A percentile compares a stretch with the other conserved stretches of the same genome.
These are phyloP conservation scores for Drosophila suboccidentalis DNA, from an alignment of 2,888 invertebrate species.

Conservation along the genomic window DNA sequence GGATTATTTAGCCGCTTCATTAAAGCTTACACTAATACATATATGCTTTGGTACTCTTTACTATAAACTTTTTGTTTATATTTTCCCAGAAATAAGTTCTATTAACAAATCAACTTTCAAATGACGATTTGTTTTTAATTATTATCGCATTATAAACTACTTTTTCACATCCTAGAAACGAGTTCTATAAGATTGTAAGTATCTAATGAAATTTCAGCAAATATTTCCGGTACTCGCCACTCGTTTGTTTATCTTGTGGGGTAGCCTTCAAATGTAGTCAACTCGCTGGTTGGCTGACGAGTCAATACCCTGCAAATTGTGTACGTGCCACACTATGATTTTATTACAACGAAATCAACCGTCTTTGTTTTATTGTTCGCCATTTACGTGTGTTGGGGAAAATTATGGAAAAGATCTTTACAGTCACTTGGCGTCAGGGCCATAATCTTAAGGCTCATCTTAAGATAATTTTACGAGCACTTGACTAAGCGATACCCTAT, in stretches of 20 bases:
- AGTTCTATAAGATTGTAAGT: background rate
- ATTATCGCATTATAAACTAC: background rate
- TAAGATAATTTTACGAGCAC: constrained; percentile 30
- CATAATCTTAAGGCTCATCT: constrained; percentile 20
- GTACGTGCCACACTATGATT: constrained; percentile 22
- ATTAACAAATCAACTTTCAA: too few relatives aligned
- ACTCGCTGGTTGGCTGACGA: constrained; percentile 6
- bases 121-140: background rate
- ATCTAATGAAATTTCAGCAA: background rate
- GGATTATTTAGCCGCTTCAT: background rate
- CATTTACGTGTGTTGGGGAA: constrained; percentile 41
- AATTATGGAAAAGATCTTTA: constrained; percentile 24
- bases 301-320: constrained; percentile 20
- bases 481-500: constrained; percentile 23
- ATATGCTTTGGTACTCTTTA: too few relatives aligned
- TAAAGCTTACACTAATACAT: too few relatives aligned
- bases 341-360: constrained; percentile 17
- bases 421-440: constrained; percentile 1
- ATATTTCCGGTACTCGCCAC: constrained; percentile 4
- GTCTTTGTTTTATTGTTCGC: constrained; percentile 36
- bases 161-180: background rate
- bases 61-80: too few relatives aligned
- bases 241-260: constrained; percentile 26
- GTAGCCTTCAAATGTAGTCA: constrained; percentile 40
- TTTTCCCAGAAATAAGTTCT: too few relatives aligned